These are phyloP conservation scores for Phrynocephalus guinanensis DNA, from an alignment of 2,797 vertebrate genomes.

Conservation along the genomic window DNA sequence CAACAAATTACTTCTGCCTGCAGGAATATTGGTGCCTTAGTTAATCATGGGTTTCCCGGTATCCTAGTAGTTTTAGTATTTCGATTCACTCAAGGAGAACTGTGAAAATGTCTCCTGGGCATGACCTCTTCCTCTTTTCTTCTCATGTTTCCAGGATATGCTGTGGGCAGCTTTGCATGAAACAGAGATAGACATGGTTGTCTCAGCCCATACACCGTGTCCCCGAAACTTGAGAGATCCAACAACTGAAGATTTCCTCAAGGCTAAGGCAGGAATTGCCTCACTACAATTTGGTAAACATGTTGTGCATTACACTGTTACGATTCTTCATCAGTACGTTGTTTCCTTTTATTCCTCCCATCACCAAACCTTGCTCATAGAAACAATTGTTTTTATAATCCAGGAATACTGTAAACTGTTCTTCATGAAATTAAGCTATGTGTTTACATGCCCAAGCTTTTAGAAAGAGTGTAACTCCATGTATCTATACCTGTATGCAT, in stretches of 20 bases:
- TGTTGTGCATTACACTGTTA: not conserved
- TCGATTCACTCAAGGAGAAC: not conserved
- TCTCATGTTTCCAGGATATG: constrained; percentile 69
- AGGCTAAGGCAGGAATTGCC: constrained; percentile 87
- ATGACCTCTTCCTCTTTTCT: not conserved
- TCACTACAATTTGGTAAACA: constrained; percentile 86
- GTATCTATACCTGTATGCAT: too few relatives aligned
- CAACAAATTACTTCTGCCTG: not conserved
- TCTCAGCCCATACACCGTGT: constrained; percentile 88
- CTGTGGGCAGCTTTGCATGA: constrained; percentile 81
- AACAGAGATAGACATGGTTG: constrained; percentile 87
- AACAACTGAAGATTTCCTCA: constrained; percentile 82
- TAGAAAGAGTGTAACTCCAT: too few relatives aligned
- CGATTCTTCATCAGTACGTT: not conserved
- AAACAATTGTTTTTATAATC: not conserved
- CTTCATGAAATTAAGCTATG: not conserved
- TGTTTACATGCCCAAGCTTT: not conserved
- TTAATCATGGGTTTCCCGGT: not conserved
- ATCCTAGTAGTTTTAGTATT: too few relatives aligned
- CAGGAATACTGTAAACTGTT: not conserved
- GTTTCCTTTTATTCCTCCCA: not conserved
- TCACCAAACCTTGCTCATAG: not conserved
- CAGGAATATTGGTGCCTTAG: not conserved
- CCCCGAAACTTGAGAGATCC: constrained; percentile 82
- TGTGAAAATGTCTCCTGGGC: not conserved